Base-by-base conservation (phyloP, 2,797 vertebrate species). In the Amblyopsis hoosieri region DNA sequence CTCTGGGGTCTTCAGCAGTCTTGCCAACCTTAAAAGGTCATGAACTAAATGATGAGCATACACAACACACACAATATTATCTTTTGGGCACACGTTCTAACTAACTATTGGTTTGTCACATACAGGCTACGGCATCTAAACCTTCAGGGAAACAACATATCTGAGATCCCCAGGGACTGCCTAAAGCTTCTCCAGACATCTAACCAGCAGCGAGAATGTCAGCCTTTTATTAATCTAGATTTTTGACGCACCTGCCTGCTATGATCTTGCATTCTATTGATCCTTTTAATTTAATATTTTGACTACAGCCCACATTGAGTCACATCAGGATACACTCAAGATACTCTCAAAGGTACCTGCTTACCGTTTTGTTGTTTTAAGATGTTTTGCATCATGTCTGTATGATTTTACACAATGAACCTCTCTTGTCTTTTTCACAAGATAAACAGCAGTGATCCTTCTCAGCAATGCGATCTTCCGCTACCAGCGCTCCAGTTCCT, bases 91-190 rank as follows among this genome's bases (percentile, higher is more conserved):
- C 19, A 62, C 62, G 45, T 12, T 3, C 52, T 45, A 0, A 23
- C 64, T 48, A 54, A 62, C 29, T 14, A 29, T 33, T 64, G 50
- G 2, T 45, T 48, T 74, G 9, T 62, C 46, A 13, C 17, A 82
- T 78, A 61, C 75, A 97, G 96, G 71, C 80, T 97, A 52, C 93
- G 82, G 74, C 76, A 91, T 80, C 87, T 96, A 83, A 95, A 95
- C 79, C 87, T 97, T 59, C 90, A 95, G 74, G 80, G 87, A 66
- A 97, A 97, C 67, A 47, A 23, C 64, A 93, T 97, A 74, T 90
- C 82, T 53, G 88, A 92, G 70, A 87, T 96, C 9, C 94, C 86
- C 48, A 73, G 64, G 60, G 66, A 12, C n/a, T 14, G 15, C 23
- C 64, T 60, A 13, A 55, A 73, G 31, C 45, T 67, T 54, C n/a